Evolutionary conservation across 2,888 invertebrate species (phyloP).

Genomic region (Argyresthia goedartella): DNA sequence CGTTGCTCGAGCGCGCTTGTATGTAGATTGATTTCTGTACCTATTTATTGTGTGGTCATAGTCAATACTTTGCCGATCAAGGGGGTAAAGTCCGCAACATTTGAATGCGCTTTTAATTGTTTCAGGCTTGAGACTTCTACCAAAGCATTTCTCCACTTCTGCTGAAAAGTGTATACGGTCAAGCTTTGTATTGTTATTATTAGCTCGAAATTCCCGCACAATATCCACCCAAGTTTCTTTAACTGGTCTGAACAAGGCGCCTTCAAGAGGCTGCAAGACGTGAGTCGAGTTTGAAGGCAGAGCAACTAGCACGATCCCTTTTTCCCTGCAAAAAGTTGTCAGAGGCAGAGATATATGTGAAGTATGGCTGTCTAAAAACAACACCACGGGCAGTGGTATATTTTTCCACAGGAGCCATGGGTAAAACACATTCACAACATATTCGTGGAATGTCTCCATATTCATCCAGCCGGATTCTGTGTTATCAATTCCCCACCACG

Average conservation of each 20-base stretch:
- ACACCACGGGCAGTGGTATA: constrained; percentile 12
- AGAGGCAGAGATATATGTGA: constrained; percentile 16
- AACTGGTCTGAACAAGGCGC: neutral
- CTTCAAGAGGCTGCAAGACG: neutral
- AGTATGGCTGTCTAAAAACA: constrained; percentile 19
- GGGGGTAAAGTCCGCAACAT: too few relatives aligned
- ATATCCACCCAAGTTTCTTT: constrained; percentile 3
- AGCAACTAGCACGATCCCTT: constrained; percentile 12
- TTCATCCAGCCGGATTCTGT: constrained; percentile 13
- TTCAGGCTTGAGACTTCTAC: too few relatives aligned
- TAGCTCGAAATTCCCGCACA: constrained; percentile 13
- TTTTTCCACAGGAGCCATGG: constrained; percentile 13
- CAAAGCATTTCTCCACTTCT: too few relatives aligned
- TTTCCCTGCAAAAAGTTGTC: constrained; percentile 16
- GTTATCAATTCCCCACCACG: constrained; percentile 2
- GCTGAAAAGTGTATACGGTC: too few relatives aligned
- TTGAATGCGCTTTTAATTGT: too few relatives aligned
- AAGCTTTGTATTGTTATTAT: constrained; percentile 12
- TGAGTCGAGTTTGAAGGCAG: neutral
- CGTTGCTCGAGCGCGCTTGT: too few relatives aligned
- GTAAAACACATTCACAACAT: constrained; percentile 14
- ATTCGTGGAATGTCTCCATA: constrained; percentile 11
- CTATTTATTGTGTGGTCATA: too few relatives aligned
- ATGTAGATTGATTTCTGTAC: too few relatives aligned
- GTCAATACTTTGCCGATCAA: too few relatives aligned